Evolutionary conservation across 64 coral and sea anemone genomes (phyloP), one percentile per base, ranked within the genome.

Genomic region (Pachyseris speciosa): DNA sequence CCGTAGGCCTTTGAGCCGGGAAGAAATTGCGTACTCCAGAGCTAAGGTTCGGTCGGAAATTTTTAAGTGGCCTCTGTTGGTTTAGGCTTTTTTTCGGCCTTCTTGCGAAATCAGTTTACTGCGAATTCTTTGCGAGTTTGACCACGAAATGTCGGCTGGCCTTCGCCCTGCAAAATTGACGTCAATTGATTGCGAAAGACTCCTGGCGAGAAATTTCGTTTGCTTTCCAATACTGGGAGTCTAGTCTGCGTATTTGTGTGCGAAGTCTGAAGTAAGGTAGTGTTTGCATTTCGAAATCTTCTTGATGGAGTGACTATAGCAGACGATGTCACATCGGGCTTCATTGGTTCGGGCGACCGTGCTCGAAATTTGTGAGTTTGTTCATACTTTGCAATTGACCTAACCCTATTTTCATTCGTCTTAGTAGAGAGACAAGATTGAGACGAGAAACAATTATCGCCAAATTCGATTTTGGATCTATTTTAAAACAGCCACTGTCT

Each of bases 41-140:
- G 17, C 24, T 37, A 16, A 24, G 40, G 19, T 22, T 19, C 1
- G 8, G 25, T 25, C 34, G n/a, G 77, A 63, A 60, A 39, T 36
- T 32, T 26, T 40, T 22, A 79, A 79, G 75, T 37, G 49, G 47
- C 17, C 7, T 74, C n/a, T 79, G 75, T 12, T 26, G 51, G 15
- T 47, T 76, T 13, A 31, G 16, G 19, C 24, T 30, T 36, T n/a
- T 36, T 61, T n/a, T 41, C 16, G 31, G 8, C 34, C 32, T 61
- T 61, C 51, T 81, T 81, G 77, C 53, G 77, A 81, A 60, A 81
- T n/a, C n/a, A n/a, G n/a, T 81, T 60, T 61, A 61, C 51, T 37
- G 11, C 22, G 63, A 81, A 81, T 81, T 81, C 77, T 63, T 81
- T 37, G 20, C 77, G 77, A 60, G 77, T 2, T 81, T 55, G n/a